These are phyloP conservation scores for Acrocyrtus sp. DNA, from an alignment of 2,888 invertebrate species.

Conservation along the genomic window DNA sequence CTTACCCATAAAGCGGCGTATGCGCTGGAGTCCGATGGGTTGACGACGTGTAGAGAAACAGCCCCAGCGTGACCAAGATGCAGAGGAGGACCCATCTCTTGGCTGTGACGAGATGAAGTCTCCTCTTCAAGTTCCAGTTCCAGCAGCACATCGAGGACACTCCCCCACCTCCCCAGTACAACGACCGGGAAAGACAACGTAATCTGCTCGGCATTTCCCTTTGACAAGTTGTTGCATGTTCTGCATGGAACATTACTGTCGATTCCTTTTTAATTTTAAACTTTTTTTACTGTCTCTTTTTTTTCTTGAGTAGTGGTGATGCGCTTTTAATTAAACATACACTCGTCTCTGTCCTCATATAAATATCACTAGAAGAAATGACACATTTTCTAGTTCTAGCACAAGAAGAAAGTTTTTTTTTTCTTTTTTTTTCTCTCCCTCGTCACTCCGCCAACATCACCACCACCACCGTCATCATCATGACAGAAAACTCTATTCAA, in stretches of 20 bases:
- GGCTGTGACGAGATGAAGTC: constrained; percentile 56
- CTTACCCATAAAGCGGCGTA: constrained; percentile 59
- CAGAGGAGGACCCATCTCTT: constrained; percentile 59
- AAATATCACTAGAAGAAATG: background rate
- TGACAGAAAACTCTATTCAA: too few relatives aligned
- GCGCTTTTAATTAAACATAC: background rate
- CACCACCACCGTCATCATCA: too few relatives aligned
- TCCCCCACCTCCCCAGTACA: constrained; percentile 15
- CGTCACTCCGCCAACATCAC: too few relatives aligned
- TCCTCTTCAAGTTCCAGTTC: constrained; percentile 50
- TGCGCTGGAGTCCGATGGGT: constrained; percentile 41
- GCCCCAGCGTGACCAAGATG: constrained; percentile 48
- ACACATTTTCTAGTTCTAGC: background rate
- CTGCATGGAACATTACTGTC: constrained; percentile 27
- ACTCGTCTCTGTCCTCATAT: background rate
- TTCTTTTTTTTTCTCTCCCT: too few relatives aligned
- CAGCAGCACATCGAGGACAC: constrained; percentile 9
- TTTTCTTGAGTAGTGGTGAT: background rate
- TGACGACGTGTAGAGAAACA: constrained; percentile 56
- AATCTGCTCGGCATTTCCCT: constrained; percentile 30
- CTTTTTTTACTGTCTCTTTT: background rate
- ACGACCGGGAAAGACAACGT: constrained; percentile 22
- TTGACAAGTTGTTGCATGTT: too few relatives aligned
- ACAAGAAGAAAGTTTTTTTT: background rate
- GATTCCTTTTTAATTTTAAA: background rate